These are phyloP conservation scores for Epicampocera succincta DNA, from an alignment of 2,888 invertebrate genomes.

Conservation along the genomic window DNA sequence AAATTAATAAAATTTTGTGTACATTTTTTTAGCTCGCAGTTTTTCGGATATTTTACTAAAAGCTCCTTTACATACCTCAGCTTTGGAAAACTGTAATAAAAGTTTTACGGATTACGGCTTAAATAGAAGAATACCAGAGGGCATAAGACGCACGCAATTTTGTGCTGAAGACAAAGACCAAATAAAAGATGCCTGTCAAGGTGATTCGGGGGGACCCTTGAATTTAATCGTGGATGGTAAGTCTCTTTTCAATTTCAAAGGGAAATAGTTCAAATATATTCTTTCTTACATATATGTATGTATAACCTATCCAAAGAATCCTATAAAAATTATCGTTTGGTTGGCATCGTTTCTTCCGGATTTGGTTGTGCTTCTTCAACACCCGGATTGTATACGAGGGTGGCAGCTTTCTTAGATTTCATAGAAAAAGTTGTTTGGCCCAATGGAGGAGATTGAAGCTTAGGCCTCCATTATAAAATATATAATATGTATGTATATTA, in stretches of 20 bases:
- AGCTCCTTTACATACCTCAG: slow-evolving; percentile 73
- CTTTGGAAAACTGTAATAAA: slow-evolving; percentile 72
- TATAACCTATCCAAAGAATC: slow-evolving; percentile 54
- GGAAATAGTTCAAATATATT: too few species aligned
- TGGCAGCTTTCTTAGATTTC: slow-evolving; percentile 78
- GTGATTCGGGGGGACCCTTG: slow-evolving; percentile 80
- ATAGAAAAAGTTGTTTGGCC: slow-evolving; percentile 79
- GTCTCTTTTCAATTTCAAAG: not conserved
- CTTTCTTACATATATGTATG: too few species aligned
- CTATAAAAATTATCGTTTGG: slow-evolving; percentile 71
- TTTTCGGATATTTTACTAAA: slow-evolving; percentile 74
- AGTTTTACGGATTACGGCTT: slow-evolving; percentile 70
- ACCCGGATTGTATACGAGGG: slow-evolving; percentile 79
- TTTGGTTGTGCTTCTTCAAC: slow-evolving; percentile 76
- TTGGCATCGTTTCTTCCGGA: slow-evolving; percentile 78
- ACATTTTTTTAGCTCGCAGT: slow-evolving; percentile 64
- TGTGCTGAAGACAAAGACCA: slow-evolving; percentile 74
- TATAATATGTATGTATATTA: not conserved
- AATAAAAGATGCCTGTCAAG: slow-evolving; percentile 76
- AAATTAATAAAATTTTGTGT: not conserved
- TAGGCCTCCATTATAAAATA: not conserved
- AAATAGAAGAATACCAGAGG: slow-evolving; percentile 69
- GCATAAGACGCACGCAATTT: slow-evolving; percentile 72
- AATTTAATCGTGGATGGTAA: slow-evolving; percentile 72
- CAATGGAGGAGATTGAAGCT: slow-evolving; percentile 54